Base-by-base conservation (phyloP, 1,140 invertebrate species). In the Macrobrachium nipponense region DNA sequence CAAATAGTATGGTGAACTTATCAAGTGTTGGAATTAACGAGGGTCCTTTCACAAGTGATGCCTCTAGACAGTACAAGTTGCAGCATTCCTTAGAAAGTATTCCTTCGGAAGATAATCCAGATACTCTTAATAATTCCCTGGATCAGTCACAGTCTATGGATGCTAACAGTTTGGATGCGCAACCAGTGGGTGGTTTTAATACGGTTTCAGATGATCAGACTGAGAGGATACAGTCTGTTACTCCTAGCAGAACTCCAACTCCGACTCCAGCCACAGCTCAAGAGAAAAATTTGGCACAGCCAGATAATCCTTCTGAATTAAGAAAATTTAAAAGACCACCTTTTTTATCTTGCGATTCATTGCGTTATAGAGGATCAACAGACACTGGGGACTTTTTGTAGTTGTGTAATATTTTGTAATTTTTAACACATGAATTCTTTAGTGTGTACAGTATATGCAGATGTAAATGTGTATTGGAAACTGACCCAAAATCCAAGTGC, bases 1-100 rank as follows among this genome's bases (percentile, higher is more conserved):
- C 96, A 2, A 97, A 98, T 90, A 97, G 96, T 90, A 95, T 96
- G n/a, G 96, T 97, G 0, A 96, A 96, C 91, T 91, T 92, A 10
- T 89, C 90, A 23, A 91, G 90, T 87, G 89, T 92, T n/a, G 89
- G 90, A 6, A 89, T 91, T 6, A 91, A 91, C 76, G 90, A 92
- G 82, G 91, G 88, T 2, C 87, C 87, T 43, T 86, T 80, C 43
- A 86, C 84, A 12, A 72, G 59, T 64, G 84, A 86, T 73, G 84
- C 70, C 2, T 73, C 78, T 17, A 80, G 77, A 44, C 84, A 79
- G 36, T 86, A 80, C 36, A 70, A 36, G 17, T n/a, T 86, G n/a
- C 84, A 86, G 23, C 84, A 86, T 23, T 86, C 84, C 15, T 68
- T 86, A 58, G 84, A 86, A 73, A 86, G 84, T 51, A 86, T 86